phyloP scores from a whole-genome alignment of 2,113 vertebrate species.

The Tinamus guttatus region DNA sequence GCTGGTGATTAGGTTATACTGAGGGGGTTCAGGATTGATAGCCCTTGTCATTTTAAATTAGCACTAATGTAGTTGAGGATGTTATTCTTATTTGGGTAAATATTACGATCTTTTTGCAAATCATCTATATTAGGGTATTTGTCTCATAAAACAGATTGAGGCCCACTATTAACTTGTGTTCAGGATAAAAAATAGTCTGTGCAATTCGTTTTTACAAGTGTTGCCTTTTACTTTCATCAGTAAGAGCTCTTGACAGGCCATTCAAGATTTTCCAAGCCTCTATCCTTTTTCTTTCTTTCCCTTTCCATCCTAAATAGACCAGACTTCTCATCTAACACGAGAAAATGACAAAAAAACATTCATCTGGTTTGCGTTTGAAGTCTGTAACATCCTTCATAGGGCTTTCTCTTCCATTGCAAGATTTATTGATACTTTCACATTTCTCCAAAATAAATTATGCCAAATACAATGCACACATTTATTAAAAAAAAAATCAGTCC shows the following conservation, averaged over 20 bases:
- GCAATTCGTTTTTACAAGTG: slow-evolving; percentile 58
- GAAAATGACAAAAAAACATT: slow-evolving; percentile 33
- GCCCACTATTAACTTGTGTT: slow-evolving; percentile 42
- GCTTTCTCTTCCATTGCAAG: neutral
- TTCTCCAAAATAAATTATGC: slow-evolving; percentile 25
- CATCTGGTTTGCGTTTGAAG: neutral
- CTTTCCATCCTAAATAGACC: slow-evolving; percentile 16
- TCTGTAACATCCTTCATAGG: neutral
- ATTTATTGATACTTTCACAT: neutral
- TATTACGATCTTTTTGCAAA: slow-evolving; percentile 58
- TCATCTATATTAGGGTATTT: slow-evolving; percentile 55
- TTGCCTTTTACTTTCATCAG: slow-evolving; percentile 59
- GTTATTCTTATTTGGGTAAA: slow-evolving; percentile 60
- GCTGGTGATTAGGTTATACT: slow-evolving; percentile 68
- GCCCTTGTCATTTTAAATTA: slow-evolving; percentile 66
- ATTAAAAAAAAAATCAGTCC: neutral
- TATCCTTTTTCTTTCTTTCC: slow-evolving; percentile 24
- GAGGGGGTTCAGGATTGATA: slow-evolving; percentile 59
- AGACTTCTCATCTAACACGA: slow-evolving; percentile 23
- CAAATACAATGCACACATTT: neutral
- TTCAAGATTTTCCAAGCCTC: slow-evolving; percentile 47
- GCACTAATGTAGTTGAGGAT: slow-evolving; percentile 38
- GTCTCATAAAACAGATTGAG: slow-evolving; percentile 67
- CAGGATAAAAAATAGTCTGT: slow-evolving; percentile 25
- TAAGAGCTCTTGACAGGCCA: slow-evolving; percentile 50